Conservation (phyloP, 1,140 invertebrate genomes). For the Apis cerana region DNA sequence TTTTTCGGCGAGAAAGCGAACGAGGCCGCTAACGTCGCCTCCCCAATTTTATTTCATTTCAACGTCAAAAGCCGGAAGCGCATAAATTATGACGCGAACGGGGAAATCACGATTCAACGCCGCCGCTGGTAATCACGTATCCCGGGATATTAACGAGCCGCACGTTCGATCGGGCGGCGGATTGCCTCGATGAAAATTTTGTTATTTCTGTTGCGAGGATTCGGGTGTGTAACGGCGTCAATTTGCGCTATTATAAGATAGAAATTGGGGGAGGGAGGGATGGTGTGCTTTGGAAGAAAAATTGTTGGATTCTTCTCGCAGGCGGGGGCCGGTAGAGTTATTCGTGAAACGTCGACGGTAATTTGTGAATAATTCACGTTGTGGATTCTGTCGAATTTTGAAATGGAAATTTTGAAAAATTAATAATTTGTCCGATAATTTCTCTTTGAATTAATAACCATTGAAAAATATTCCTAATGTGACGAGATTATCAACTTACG, state of each 20-base stretch:
- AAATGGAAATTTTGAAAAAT: too few relatives aligned
- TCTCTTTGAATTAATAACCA: too few relatives aligned
- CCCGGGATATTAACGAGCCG: conserved; percentile 38
- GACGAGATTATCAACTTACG: too few relatives aligned
- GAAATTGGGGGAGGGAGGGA: background rate
- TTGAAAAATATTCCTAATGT: too few relatives aligned
- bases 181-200: conserved; percentile 46
- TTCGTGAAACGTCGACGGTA: background rate
- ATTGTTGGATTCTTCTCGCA: background rate
- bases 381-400: too few relatives aligned
- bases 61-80: conserved; percentile 51
- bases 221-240: background rate
- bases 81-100: conserved; percentile 60
- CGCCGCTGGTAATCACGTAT: conserved; percentile 48
- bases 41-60: conserved; percentile 45
- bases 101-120: conserved; percentile 53
- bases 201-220: conserved; percentile 37
- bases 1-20: background rate
- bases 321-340: background rate
- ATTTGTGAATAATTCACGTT: too few relatives aligned
- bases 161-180: conserved; percentile 25
- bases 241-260: conserved; percentile 35
- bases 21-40: background rate
- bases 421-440: too few relatives aligned
- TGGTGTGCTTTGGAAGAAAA: background rate